phyloP scores from a whole-genome alignment of 2,888 invertebrate genomes.

The Sipha maydis region DNA sequence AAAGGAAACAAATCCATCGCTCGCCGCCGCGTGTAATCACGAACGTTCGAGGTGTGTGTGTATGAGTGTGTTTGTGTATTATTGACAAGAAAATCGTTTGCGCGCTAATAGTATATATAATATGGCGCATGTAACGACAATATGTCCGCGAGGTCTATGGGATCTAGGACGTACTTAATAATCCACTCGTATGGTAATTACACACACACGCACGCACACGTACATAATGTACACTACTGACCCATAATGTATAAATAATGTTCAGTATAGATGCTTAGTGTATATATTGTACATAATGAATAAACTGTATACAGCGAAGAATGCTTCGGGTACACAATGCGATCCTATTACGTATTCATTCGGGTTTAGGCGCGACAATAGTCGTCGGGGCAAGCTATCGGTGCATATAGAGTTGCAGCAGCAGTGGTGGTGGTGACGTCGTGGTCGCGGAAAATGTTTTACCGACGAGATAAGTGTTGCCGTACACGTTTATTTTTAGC shows the following conservation, averaged over 20 bases:
- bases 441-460: neutral
- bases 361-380: slow-evolving; percentile 48
- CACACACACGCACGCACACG: neutral
- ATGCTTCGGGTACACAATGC: slow-evolving; percentile 42
- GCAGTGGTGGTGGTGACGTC: too few relatives aligned
- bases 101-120: neutral
- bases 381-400: neutral
- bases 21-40: neutral
- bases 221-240: slow-evolving; percentile 44
- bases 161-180: slow-evolving; percentile 60
- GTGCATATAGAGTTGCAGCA: neutral
- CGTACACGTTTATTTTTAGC: neutral
- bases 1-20: neutral
- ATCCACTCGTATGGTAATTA: slow-evolving; percentile 57
- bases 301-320: neutral
- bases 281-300: neutral
- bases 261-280: neutral
- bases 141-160: slow-evolving; percentile 51
- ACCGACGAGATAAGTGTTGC: neutral
- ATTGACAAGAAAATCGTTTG: slow-evolving; percentile 53
- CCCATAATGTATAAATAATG: slow-evolving; percentile 41
- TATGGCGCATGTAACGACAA: slow-evolving; percentile 28
- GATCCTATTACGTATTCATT: slow-evolving; percentile 60
- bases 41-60: neutral
- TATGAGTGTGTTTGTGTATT: neutral